These are phyloP conservation scores for Euplexia lucipara DNA, from an alignment of 2,888 invertebrate species.

Conservation along the genomic window DNA sequence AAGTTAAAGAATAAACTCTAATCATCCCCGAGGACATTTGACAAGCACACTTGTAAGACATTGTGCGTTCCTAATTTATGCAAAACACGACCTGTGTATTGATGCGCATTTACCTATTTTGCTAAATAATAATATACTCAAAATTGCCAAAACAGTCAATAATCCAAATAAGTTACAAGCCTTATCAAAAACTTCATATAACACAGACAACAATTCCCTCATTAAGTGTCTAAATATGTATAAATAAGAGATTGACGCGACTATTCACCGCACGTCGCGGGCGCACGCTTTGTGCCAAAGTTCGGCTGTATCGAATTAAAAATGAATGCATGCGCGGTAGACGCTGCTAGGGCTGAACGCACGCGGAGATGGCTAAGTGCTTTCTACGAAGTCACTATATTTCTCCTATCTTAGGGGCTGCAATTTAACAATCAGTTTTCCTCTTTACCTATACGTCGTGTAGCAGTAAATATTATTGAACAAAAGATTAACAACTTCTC, in stretches of 20 bases:
- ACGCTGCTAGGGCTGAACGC: slow-evolving; percentile 57
- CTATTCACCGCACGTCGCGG: slow-evolving; percentile 74
- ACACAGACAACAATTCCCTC: slow-evolving; percentile 16
- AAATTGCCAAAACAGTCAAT: neutral
- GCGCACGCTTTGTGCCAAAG: slow-evolving; percentile 79
- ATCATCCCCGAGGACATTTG: slow-evolving; percentile 62
- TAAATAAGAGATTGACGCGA: slow-evolving; percentile 69
- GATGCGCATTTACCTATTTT: no score
- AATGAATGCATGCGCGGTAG: slow-evolving; percentile 77
- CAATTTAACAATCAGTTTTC: neutral
- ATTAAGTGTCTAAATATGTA: slow-evolving; percentile 49
- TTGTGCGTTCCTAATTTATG: neutral
- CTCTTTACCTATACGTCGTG: no score
- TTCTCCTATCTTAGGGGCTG: slow-evolving; percentile 11
- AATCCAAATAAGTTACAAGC: neutral
- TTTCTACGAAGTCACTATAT: slow-evolving; percentile 4
- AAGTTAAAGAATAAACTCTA: slow-evolving; percentile 63
- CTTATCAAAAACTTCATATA: neutral
- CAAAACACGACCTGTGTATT: no score
- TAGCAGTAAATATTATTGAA: no score
- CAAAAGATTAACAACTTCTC: no score
- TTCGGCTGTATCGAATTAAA: slow-evolving; percentile 82
- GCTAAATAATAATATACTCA: no score
- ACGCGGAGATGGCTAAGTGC: slow-evolving; percentile 1
- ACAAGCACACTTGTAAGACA: neutral